Base-by-base conservation (phyloP, 2,113 vertebrate species). In the Chaetodon auriga region DNA sequence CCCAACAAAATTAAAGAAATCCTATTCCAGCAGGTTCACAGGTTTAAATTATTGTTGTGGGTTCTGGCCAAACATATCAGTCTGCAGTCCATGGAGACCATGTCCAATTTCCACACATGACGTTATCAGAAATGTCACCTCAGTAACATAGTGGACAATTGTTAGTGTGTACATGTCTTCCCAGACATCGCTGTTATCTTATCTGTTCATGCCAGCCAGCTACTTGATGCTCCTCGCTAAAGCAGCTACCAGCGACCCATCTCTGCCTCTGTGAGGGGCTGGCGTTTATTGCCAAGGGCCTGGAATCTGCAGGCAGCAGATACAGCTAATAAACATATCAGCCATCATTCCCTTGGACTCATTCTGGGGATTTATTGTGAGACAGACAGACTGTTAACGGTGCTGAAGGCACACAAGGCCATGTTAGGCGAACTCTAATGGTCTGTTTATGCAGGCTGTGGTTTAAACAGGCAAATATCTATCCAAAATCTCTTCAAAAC, bases 311-410 rank as follows among this genome's bases (percentile, higher is more conserved):
- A 78, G 70, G 89, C 91, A 30, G 89, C 82, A 93, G 94, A 95
- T 94, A 94, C 87, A 78, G 92, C 93, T 92, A 93, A 93, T 92
- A 93, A 94, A 95, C 87, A 94, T 84, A 93, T 93, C 91, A 89
- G 92, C 84, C 90, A 89, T 93, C 90, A 71, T 88, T 93, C 80
- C 80, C 90, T 72, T 72, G 85, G 86, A 92, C 66, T 48, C 65
- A 18, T 83, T 78, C 74, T 35, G 72, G 38, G 84, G 91, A 94
- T 94, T 94, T 94, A 94, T 87, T 72, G 78, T 74, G 64, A 90
- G 84, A 89, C 30, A 90, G 84, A 89, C 30, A 65, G 70, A 43
- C 80, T 41, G 77, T 88, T 86, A 91, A 80, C 66, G 36, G 75
- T 66, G 66, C 49, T 65, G 64, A 78, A 90, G 83, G 74, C 90